Base-by-base conservation (phyloP, 2,113 vertebrate species). In the Ceratotherium simum region DNA sequence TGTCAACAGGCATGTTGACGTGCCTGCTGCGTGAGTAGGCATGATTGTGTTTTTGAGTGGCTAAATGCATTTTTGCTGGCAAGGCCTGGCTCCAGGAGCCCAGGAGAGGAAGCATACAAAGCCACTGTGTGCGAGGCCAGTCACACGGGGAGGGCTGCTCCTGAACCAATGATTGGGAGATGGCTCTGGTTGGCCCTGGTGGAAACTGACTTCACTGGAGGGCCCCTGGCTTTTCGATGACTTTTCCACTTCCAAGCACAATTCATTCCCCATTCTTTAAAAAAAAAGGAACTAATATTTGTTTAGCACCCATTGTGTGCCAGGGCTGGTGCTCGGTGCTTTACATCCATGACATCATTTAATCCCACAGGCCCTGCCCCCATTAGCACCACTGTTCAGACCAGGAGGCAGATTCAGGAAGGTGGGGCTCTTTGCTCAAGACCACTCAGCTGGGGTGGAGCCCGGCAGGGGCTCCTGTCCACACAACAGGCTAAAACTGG, bases 201-300 rank as follows among this genome's bases (percentile, higher is more conserved):
- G 39, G 91, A 80, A 65, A 39, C 82, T 81, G 54, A 75, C 81
- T 93, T 97, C 31, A n/a, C 29, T 67, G 64, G 58, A 1, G 73
- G 20, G 25, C 1, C 39, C 29, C n/a, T 60, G 69, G 69, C 81
- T 90, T 97, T 86, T 86, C 95, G 42, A 64, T 58, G 64, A 84
- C 70, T 84, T 29, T 88, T 91, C 51, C 56, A 67, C 96, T 98
- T 95, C 70, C 58, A 90, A 97, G 69, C n/a, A 56, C 60, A 93
- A 39, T 78, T 92, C 69, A 82, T 67, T 67, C 36, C 33, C n/a
- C 6, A 48, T 78, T 82, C 25, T 79, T 69, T 79, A 70, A 1
- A 0, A 51, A 62, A 67, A 36, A 29, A 70, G 60, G 65, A 84
- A 54, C 33, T 56, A 69, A 33, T 76, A 87, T 67, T 97, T 60